Base-by-base conservation (phyloP, 2,113 vertebrate species). In the Cololabis saira region DNA sequence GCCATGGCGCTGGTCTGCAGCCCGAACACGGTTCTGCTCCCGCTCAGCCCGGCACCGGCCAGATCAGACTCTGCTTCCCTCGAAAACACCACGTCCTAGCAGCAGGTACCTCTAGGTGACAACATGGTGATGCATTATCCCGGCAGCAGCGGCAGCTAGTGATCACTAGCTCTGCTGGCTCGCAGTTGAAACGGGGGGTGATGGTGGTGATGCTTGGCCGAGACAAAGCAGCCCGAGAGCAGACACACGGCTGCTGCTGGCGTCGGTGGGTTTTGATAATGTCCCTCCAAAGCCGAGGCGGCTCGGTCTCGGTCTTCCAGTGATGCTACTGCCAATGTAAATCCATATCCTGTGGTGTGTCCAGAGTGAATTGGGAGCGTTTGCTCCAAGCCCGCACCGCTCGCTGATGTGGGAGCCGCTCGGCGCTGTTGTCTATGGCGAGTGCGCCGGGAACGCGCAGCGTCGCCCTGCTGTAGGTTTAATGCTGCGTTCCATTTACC, bases 361-460 rank as follows among this genome's bases (percentile, higher is more conserved):
- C 76, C 71, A 52, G 78, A 61, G 37, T 78, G 30, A 61, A 81
- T 66, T 82, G 76, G 52, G 73, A 71, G n/a, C n/a, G n/a, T 83
- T 74, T 76, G 85, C 83, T 70, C 79, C 77, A 53, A 64, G 78
- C 85, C 82, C 83, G 87, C 89, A 85, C 57, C 86, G 55, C 78
- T 69, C 27, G 84, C 84, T 87, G 77, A 84, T 87, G 91, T 89
- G 88, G 88, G 90, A 91, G 88, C 88, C 91, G 92, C 60, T 84
- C 88, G 90, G 91, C 93, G 93, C 92, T 94, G 92, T 93, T 94
- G 92, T 93, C 91, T 92, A 90, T 91, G 86, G 83, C 86, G 79
- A 91, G 86, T 81, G 82, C 84, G 15, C 90, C 90, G 87, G 78
- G 91, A 56, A 69, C 91, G 91, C 90, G 91, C 90, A 85, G 43